A percentile compares a stretch with the other conserved stretches of the same genome.
Conservation (phyloP, 2,113 vertebrate genomes). For the Nothobranchius furzeri region DNA sequence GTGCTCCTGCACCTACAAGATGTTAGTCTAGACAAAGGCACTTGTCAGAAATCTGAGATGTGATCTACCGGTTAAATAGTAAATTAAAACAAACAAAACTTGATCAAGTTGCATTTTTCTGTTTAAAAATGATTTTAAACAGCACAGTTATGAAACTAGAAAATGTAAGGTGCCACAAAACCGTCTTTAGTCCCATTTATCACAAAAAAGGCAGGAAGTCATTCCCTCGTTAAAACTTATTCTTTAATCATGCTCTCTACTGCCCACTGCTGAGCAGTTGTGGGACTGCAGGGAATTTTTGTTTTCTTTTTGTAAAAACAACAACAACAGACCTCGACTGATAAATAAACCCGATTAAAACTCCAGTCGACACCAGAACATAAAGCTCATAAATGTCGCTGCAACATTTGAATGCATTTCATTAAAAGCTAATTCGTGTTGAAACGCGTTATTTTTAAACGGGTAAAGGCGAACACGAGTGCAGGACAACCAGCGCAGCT, state of each 20-base stretch:
- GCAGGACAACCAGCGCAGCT: neutral
- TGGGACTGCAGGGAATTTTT: neutral
- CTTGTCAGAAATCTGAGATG: too few relatives aligned
- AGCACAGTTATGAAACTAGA: too few relatives aligned
- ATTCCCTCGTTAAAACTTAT: neutral
- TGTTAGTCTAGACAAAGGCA: too few relatives aligned
- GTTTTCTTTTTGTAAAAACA: neutral
- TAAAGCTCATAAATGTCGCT: accelerated
- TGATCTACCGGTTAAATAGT: too few relatives aligned
- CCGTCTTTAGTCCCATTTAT: neutral
- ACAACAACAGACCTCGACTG: too few relatives aligned
- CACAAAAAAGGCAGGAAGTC: neutral
- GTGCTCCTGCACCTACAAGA: neutral
- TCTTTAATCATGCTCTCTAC: constrained; percentile 4
- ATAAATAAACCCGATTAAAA: constrained; percentile 16
- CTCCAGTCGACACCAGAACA: accelerated
- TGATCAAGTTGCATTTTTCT: neutral
- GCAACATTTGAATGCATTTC: accelerated
- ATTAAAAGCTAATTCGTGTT: neutral
- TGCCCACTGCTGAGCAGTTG: constrained; percentile 8
- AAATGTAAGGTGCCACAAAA: neutral
- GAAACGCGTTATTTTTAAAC: neutral
- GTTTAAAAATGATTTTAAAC: neutral
- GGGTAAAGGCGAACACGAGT: neutral
- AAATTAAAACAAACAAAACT: too few relatives aligned